Base-by-base conservation (phyloP, 1,140 invertebrate species). In the Ips typographus region DNA sequence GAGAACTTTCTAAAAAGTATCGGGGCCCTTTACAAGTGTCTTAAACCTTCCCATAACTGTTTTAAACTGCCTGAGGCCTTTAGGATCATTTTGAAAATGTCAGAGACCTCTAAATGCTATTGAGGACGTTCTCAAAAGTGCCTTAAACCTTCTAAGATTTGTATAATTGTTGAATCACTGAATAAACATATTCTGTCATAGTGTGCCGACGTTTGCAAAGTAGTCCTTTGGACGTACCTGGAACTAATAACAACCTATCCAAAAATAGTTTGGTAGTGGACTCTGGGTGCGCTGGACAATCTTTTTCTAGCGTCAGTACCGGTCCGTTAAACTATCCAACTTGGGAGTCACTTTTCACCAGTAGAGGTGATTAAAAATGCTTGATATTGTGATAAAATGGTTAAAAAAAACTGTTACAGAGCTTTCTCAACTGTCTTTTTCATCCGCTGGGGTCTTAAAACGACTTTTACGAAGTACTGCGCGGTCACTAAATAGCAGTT, bases 271-370 rank as follows among this genome's bases (percentile, higher is more conserved):
- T 76, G 40, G 70, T 74, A 40, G 74, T 75, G 22, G 77, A 78
- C 62, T 79, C 78, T 39, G 78, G 78, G 36, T 74, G 73, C 66
- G 74, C 70, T 43, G 74, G 75, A 53, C 72, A 74, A 2, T 78
- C 77, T 5, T 77, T 62, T 62, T 75, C 69, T 51, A 77, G 74
- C 53, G 5, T 59, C 2, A 70, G 62, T 52, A 59, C 68, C 8
- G 67, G 67, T 3, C 59, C 67, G 3, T 65, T 40, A 65, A 74
- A 38, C 71, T 62, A 44, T 74, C 72, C 40, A 40, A 75, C 63
- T 47, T 71, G 68, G 72, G 70, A 73, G 40, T 65, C 70, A 38
- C 43, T 70, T 38, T 68, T 71, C 40, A 39, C 72, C 36, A n/a
- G 7, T 39, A 64, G 62, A 65, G 69, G 53, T 62, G 62, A 40